phyloP scores from a whole-genome alignment of 1,140 invertebrate species.

The Papilio glaucus region DNA sequence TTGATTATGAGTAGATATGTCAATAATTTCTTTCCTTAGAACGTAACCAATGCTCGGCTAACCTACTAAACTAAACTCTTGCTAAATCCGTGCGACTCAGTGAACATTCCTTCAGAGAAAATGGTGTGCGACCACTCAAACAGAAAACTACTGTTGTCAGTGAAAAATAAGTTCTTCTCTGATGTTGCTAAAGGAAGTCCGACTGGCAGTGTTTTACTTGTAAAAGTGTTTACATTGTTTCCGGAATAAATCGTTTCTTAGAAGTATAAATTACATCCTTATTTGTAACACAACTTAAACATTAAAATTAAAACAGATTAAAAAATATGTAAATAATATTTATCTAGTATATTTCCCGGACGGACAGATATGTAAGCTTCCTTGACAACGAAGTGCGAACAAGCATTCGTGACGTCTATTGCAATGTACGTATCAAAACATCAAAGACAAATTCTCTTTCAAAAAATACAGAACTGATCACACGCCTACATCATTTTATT shows the following conservation, averaged over 20 bases:
- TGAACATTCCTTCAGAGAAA: too few relatives aligned
- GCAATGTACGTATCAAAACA: constrained; percentile 22
- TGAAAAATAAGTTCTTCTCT: neutral
- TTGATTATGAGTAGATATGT: too few relatives aligned
- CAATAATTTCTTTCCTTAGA: too few relatives aligned
- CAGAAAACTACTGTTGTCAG: neutral
- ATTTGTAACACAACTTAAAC: constrained; percentile 5
- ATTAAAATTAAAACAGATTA: neutral
- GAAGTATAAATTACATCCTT: neutral
- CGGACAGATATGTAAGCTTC: constrained; percentile 13
- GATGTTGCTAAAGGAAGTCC: neutral
- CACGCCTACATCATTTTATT: constrained; percentile 19
- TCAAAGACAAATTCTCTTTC: constrained; percentile 33
- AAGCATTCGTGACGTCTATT: constrained; percentile 14
- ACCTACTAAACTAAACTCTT: too few relatives aligned
- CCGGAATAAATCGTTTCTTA: neutral
- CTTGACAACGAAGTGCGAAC: constrained; percentile 31
- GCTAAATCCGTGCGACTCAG: too few relatives aligned
- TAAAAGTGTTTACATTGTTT: neutral
- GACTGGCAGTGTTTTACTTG: neutral
- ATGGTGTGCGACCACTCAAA: too few relatives aligned
- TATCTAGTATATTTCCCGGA: neutral
- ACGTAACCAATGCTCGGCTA: too few relatives aligned
- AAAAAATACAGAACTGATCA: constrained; percentile 29
- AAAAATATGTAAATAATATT: constrained; percentile 2